phyloP scores from a whole-genome alignment of 2,113 vertebrate species.

The Microcebus murinus region DNA sequence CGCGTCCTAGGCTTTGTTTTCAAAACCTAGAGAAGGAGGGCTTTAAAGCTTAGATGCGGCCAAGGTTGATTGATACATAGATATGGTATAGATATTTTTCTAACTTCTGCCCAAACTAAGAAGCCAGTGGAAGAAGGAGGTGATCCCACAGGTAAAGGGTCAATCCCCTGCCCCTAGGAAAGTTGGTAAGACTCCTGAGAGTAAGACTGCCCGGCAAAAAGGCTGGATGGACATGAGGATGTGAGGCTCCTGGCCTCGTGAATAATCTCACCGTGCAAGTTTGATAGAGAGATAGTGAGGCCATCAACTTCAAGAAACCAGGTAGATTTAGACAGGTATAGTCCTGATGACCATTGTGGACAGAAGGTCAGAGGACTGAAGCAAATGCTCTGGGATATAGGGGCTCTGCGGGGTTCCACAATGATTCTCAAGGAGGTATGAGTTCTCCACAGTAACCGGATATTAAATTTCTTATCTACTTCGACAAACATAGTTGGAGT shows the following conservation, averaged over 20 bases:
- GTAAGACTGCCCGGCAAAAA: not conserved
- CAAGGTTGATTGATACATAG: not conserved
- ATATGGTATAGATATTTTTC: not conserved
- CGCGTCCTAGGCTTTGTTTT: not conserved
- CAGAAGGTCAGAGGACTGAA: not conserved
- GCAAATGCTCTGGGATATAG: accelerated
- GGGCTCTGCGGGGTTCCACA: not conserved
- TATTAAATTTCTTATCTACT: not conserved
- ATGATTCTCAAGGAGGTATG: not conserved
- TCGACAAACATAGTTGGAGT: not conserved
- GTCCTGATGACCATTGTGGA: not conserved
- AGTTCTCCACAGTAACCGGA: not conserved
- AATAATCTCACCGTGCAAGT: not conserved
- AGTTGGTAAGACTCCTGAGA: not conserved
- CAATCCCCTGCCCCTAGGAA: not conserved
- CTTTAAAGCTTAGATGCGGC: not conserved
- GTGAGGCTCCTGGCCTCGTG: not conserved
- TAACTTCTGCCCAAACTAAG: not conserved
- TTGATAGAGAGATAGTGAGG: not conserved
- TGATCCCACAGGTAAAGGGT: not conserved
- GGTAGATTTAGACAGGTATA: not conserved
- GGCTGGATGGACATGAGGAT: accelerated
- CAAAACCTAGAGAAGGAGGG: not conserved
- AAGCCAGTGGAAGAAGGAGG: not conserved
- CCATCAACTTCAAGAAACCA: not conserved